A percentile compares a stretch with the other conserved stretches of the same genome.
phyloP scores from a whole-genome alignment of 2,888 invertebrate genomes.

The Aplocera efformata region DNA sequence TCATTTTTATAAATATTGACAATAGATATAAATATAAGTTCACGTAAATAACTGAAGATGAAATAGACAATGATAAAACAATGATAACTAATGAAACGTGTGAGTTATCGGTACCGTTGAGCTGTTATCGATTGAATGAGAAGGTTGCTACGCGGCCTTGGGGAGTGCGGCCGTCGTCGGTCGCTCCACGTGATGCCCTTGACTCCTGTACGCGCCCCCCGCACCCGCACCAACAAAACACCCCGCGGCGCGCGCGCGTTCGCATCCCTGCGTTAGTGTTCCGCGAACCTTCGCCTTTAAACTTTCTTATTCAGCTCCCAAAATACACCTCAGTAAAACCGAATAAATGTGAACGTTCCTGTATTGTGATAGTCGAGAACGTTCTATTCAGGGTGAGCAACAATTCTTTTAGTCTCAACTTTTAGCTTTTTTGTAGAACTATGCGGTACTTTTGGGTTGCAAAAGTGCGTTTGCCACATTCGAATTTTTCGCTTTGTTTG shows the following conservation, averaged over 20 bases:
- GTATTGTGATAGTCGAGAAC: no score
- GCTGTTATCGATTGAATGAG: constrained; percentile 48
- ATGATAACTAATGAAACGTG: not conserved
- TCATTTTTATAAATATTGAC: no score
- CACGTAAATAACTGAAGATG: no score
- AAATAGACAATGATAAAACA: no score
- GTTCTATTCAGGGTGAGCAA: no score
- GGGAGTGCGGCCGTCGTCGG: constrained; percentile 42
- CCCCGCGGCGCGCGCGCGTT: constrained; percentile 31
- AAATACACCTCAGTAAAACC: not conserved
- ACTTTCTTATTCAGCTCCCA: not conserved
- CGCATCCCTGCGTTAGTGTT: constrained; percentile 25
- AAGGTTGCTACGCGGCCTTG: constrained; percentile 44
- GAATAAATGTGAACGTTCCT: no score
- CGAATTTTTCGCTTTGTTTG: no score
- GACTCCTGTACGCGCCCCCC: constrained; percentile 45
- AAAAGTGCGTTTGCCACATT: no score
- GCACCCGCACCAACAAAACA: constrained; percentile 39
- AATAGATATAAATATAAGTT: no score
- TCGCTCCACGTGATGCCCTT: constrained; percentile 54
- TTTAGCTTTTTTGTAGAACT: no score
- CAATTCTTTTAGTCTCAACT: no score
- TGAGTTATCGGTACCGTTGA: constrained; percentile 5
- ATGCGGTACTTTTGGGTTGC: no score
- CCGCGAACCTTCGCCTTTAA: constrained; percentile 13